Base-by-base conservation (phyloP, 2,113 vertebrate species). In the Aptenodytes forsteri region DNA sequence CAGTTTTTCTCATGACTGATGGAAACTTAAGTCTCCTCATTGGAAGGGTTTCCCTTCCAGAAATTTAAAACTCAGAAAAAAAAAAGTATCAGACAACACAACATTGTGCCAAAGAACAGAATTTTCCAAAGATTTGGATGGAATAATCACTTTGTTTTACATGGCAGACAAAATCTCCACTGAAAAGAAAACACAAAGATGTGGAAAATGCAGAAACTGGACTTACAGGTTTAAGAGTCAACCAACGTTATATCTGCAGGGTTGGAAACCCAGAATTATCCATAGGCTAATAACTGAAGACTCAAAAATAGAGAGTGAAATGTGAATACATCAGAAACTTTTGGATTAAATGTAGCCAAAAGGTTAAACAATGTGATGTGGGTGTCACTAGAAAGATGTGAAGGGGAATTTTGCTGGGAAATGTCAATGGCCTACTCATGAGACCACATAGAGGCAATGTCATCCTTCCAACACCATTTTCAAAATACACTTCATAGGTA, bases 41-140 rank as follows among this genome's bases (percentile, higher is more conserved):
- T 92, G 91, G 95, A 96, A 97, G 96, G 78, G 67, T 91, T 98
- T 98, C 90, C 97, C 95, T 98, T 98, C 97, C 98, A 98, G 97
- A 98, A 98, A 97, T 23, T 69, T 61, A 91, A 81, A 96, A 96
- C 16, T 72, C 59, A 88, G 49, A 77, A 83, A 77, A 92, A 95
- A 83, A 66, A 71, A 94, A 56, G 91, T 69, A 96, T 95, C 95
- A 95, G 97, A 92, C 94, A 87, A 85, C 80, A 95, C 27, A 66
- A 83, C 19, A 42, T 30, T 29, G 61, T 90, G 95, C 97, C 97
- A 98, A 91, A 32, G 56, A 94, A 80, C 50, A 95, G 95, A 85
- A 76, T 83, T 98, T 98, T 97, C 98, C 97, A 92, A 94, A 88
- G 90, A 94, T 96, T 89, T 66, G 56, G 86, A 94, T 22, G 71